Conservation (phyloP, 2,888 invertebrate genomes). For the Saturnia pavonia region DNA sequence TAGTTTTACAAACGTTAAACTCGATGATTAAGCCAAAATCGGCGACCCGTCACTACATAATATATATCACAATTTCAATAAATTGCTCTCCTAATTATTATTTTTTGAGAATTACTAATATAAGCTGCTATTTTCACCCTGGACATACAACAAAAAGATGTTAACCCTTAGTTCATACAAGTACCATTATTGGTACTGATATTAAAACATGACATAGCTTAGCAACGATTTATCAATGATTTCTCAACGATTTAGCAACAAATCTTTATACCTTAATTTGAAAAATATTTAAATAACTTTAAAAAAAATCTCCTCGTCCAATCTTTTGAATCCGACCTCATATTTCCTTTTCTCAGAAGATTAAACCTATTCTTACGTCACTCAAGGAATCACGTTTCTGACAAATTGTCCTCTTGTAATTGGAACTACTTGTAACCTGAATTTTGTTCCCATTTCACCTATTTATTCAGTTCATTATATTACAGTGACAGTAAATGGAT, state of each 20-base stretch:
- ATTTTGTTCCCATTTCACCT: constrained; percentile 55
- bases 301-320: background rate
- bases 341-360: constrained; percentile 63
- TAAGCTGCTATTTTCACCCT: background rate
- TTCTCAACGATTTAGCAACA: background rate
- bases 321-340: constrained; percentile 48
- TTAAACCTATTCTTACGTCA: constrained; percentile 75
- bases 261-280: background rate
- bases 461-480: constrained; percentile 65
- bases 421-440: constrained; percentile 59
- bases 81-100: background rate
- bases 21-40: background rate
- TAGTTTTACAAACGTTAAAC: background rate
- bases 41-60: background rate
- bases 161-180: background rate
- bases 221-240: background rate
- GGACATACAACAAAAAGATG: background rate
- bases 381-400: constrained; percentile 70
- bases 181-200: background rate
- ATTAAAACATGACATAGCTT: too few relatives aligned
- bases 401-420: constrained; percentile 64
- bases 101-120: background rate
- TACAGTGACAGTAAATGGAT: constrained; percentile 59
- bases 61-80: background rate
- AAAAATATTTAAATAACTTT: background rate